These are phyloP conservation scores for Drosophila anomalipes DNA, from an alignment of 2,888 invertebrate species.

Conservation along the genomic window DNA sequence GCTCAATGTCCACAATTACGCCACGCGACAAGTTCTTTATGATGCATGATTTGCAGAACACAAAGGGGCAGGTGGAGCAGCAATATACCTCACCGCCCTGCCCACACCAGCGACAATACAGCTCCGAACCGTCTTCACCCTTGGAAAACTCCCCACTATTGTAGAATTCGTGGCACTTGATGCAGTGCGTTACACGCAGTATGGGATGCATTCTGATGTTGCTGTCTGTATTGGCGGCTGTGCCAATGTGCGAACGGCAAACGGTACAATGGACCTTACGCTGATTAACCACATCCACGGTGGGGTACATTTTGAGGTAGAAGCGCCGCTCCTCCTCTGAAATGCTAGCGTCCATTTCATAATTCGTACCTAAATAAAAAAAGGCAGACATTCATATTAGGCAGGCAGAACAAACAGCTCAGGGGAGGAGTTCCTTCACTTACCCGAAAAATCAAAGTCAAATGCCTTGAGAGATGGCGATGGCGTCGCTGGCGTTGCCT, in stretches of 20 bases:
- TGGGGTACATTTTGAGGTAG: constrained; percentile 87
- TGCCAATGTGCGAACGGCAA: constrained; percentile 91
- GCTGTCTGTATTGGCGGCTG: constrained; percentile 88
- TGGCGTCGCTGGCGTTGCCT: constrained; percentile 41
- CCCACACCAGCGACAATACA: constrained; percentile 94
- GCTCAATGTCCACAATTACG: constrained; percentile 90
- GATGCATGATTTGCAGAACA: constrained; percentile 92
- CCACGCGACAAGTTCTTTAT: constrained; percentile 89
- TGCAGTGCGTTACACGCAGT: constrained; percentile 90
- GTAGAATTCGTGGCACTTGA: constrained; percentile 91
- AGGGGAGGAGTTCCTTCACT: constrained; percentile 14
- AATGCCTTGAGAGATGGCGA: constrained; percentile 57
- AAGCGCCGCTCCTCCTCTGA: constrained; percentile 86
- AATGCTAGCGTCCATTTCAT: constrained; percentile 87
- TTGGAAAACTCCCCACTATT: constrained; percentile 93
- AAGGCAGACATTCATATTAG: constrained; percentile 22
- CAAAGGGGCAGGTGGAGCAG: constrained; percentile 91
- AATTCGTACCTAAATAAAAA: constrained; percentile 67
- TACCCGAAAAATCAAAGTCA: constrained; percentile 65
- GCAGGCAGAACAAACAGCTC: background rate
- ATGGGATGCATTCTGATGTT: constrained; percentile 91
- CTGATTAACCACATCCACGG: constrained; percentile 87
- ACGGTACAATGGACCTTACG: constrained; percentile 90
- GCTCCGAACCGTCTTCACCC: constrained; percentile 93
- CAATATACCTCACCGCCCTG: constrained; percentile 93